Evolutionary conservation across 2,797 vertebrate species (phyloP).

Genomic region (Peromyscus nudipes): DNA sequence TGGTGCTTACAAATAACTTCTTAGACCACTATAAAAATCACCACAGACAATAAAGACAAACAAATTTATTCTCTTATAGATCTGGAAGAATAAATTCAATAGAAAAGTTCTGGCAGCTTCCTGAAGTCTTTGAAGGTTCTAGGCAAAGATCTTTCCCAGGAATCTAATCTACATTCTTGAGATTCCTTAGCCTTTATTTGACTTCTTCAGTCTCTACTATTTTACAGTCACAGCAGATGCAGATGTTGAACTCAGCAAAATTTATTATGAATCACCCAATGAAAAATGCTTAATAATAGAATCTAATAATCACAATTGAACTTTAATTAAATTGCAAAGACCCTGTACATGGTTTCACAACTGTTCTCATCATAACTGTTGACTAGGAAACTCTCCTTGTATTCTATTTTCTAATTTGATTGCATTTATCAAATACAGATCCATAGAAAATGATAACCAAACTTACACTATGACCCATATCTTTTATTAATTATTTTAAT

Average conservation of each 20-base stretch:
- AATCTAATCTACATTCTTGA: neutral
- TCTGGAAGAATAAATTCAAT: neutral
- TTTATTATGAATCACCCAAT: neutral
- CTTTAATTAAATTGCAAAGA: neutral
- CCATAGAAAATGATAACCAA: neutral
- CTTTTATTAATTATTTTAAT: constrained; percentile 25
- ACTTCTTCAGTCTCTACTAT: neutral
- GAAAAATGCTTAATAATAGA: neutral
- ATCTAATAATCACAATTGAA: neutral
- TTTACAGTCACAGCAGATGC: no score
- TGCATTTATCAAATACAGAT: neutral
- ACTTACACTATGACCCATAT: neutral
- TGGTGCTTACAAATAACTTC: neutral
- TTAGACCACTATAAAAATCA: neutral
- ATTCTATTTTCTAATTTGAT: neutral
- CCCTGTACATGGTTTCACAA: neutral
- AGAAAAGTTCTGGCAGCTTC: neutral
- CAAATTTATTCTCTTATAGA: neutral
- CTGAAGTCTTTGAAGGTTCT: neutral
- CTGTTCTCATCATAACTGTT: neutral
- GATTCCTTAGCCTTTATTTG: neutral
- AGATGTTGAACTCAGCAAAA: neutral
- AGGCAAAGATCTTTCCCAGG: neutral
- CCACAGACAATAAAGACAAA: neutral
- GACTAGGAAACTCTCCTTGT: neutral